These are phyloP conservation scores for Labeo calbasu DNA, from an alignment of 2,797 vertebrate genomes.

Conservation along the genomic window DNA sequence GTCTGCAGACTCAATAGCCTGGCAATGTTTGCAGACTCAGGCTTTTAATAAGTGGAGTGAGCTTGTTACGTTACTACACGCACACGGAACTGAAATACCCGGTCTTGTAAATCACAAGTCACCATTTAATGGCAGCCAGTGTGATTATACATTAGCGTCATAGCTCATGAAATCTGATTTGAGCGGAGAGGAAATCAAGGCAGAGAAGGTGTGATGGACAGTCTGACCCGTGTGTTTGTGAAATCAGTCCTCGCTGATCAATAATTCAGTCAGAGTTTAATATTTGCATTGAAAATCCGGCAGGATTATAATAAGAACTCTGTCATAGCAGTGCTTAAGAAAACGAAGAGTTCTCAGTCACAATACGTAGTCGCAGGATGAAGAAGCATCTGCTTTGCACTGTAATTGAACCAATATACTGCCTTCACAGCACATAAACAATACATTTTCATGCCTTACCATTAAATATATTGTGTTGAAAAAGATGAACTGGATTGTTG, in stretches of 20 bases:
- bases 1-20: conserved; percentile 9
- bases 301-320: not conserved
- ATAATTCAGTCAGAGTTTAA: conserved; percentile 53
- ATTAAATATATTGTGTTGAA: not conserved
- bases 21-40: conserved; percentile 28
- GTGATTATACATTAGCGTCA: conserved; percentile 35
- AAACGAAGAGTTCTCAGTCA: not conserved
- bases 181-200: not conserved
- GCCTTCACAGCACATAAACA: not conserved
- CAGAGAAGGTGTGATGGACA: conserved; percentile 16
- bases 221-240: conserved; percentile 26
- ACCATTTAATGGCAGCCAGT: conserved; percentile 10
- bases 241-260: conserved; percentile 40
- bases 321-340: conserved; percentile 3
- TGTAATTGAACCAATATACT: not conserved
- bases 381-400: not conserved
- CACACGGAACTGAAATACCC: conserved; percentile 12
- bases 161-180: conserved; percentile 29
- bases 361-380: not conserved
- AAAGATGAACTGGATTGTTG: not conserved
- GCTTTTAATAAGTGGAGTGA: conserved; percentile 21
- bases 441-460: not conserved
- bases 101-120: conserved; percentile 37
- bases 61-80: conserved; percentile 33
- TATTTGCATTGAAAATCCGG: conserved; percentile 38